Percentiles rank a stretch among this genome's conserved stretches.
Evolutionary conservation across 2,797 vertebrate species (phyloP).

Genomic region (Pterois miles): DNA sequence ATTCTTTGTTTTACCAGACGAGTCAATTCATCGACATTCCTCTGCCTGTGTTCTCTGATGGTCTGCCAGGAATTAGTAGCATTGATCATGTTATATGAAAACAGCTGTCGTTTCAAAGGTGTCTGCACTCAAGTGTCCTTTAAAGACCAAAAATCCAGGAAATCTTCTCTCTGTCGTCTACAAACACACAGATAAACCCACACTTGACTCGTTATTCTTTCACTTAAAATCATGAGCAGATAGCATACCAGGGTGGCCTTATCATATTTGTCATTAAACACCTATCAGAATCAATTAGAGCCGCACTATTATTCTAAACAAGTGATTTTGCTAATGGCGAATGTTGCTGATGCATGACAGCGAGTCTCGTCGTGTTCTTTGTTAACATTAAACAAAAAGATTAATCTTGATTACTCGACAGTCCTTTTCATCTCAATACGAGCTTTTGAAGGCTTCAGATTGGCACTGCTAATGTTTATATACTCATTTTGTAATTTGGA

Average conservation of each 20-base stretch:
- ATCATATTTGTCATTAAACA: conserved; percentile 68
- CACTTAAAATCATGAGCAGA: conserved; percentile 31
- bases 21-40: conserved; percentile 13
- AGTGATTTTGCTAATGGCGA: conserved; percentile 40
- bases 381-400: conserved; percentile 42
- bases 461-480: background rate
- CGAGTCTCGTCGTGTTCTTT: conserved; percentile 15
- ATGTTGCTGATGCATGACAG: conserved; percentile 28
- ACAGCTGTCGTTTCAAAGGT: conserved; percentile 22
- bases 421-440: conserved; percentile 22
- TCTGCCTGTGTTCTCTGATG: conserved; percentile 3
- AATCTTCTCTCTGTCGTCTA: background rate
- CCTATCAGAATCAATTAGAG: conserved; percentile 62
- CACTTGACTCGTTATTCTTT: conserved; percentile 19
- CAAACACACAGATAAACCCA: background rate
- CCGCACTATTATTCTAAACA: conserved; percentile 46
- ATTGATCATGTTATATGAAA: conserved; percentile 16
- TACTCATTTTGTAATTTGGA: conserved; percentile 23
- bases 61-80: conserved; percentile 31
- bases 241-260: conserved; percentile 19
- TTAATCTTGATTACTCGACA: conserved; percentile 40
- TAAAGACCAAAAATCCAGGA: background rate
- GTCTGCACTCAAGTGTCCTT: background rate
- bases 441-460: conserved; percentile 28
- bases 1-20: conserved; percentile 23